Base-by-base conservation (phyloP, 2,888 invertebrate genomes). In the Punctoribates punctum region DNA sequence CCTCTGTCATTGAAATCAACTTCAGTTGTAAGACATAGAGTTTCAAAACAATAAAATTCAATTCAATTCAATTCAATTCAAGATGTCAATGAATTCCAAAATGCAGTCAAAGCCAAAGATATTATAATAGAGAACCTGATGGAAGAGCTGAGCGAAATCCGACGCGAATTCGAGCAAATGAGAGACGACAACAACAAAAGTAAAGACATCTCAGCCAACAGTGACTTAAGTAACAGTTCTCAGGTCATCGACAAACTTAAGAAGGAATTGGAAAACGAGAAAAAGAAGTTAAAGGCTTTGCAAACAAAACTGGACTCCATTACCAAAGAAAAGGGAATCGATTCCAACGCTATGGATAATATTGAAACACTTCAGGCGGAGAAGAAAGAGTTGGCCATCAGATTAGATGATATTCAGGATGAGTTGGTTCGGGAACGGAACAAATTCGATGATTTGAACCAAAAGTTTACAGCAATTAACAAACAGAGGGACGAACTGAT, bases 51-150 rank as follows among this genome's bases (percentile, higher is more conserved):
- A n/a, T n/a, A n/a, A n/a, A n/a, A n/a, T n/a, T n/a, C n/a, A n/a
- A n/a, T n/a, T n/a, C n/a, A n/a, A n/a, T n/a, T n/a, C n/a, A n/a
- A n/a, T n/a, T n/a, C n/a, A n/a, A n/a, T n/a, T n/a, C n/a, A 88
- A 82, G 94, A 96, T 87, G 90, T 94, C 79, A 89, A 90, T 73
- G 79, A 80, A 15, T 73, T 80, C 8, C 80, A 80, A 15, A 79
- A 79, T 5, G 79, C 67, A 17, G 27, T 79, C 15, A 73, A 79
- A n/a, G 79, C 78, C 29, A 77, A 79, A 57, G 80, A 80, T 42
- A 76, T 77, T 2, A 48, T 79, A 8, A 78, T 79, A 23, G 80
- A 80, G 60, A 78, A 75, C 20, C 6, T 79, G 13, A 77, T 74
- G 48, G 80, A 79, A 62, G 80, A 80, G 27, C 38, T 80, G 57